phyloP scores from a whole-genome alignment of 2,888 invertebrate species.

The Drosophila niveifrons region DNA sequence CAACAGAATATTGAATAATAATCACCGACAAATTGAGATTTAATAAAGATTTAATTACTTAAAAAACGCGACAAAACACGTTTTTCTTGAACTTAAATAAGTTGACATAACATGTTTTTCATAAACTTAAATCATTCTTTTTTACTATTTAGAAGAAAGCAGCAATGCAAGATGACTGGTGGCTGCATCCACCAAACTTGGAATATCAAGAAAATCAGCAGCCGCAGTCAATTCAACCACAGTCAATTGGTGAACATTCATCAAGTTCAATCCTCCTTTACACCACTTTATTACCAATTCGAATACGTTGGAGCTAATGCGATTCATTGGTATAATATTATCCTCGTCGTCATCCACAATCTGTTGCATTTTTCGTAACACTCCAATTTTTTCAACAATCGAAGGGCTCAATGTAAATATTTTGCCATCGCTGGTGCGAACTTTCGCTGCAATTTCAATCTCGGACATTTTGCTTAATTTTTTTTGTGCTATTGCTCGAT shows the following conservation, averaged over 20 bases:
- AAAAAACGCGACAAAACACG: constrained; percentile 36
- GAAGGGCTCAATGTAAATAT: constrained; percentile 23
- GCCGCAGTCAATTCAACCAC: constrained; percentile 51
- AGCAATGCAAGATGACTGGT: constrained; percentile 38
- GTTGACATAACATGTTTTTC: neutral
- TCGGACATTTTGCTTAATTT: constrained; percentile 15
- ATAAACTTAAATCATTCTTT: neutral
- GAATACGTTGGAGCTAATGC: constrained; percentile 27
- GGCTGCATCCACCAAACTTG: constrained; percentile 27
- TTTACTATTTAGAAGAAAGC: constrained; percentile 4
- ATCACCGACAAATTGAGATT: constrained; percentile 79
- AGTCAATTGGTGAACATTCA: constrained; percentile 1
- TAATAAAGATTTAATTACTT: constrained; percentile 81
- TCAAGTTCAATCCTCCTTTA: neutral
- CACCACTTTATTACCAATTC: constrained; percentile 45
- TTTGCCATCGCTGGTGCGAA: constrained; percentile 49
- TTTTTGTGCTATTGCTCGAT: neutral
- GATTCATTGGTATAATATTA: constrained; percentile 27
- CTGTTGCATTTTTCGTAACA: neutral
- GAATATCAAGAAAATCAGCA: constrained; percentile 52
- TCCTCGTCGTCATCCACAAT: neutral
- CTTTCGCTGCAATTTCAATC: neutral
- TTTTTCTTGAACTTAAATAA: neutral
- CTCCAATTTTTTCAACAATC: constrained; percentile 40
- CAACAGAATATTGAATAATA: constrained; percentile 79